These are phyloP conservation scores for Artemia sinica DNA, from an alignment of 2,888 invertebrate genomes.

Conservation along the genomic window DNA sequence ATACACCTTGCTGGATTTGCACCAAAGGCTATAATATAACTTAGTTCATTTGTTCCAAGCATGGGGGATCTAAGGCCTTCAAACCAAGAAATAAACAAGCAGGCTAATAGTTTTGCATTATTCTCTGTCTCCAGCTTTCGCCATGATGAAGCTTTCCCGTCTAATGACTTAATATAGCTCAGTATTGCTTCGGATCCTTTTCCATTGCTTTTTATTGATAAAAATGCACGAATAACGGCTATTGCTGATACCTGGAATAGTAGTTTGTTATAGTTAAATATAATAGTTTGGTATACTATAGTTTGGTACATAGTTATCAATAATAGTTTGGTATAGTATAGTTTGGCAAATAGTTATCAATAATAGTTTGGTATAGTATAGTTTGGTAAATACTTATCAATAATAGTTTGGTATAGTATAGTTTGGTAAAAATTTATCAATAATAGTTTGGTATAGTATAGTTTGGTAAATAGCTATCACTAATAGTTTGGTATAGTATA, in stretches of 20 bases:
- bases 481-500: too few species aligned
- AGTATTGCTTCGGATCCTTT: not conserved
- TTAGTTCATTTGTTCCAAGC: slow-evolving; percentile 5
- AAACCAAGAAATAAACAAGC: not conserved
- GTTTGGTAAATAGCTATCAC: too few species aligned
- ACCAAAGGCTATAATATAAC: not conserved
- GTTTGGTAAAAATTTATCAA: too few species aligned
- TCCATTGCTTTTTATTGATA: not conserved
- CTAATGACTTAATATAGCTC: not conserved
- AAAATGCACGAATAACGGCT: not conserved
- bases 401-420: too few species aligned
- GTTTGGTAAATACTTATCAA: too few species aligned
- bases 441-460: too few species aligned
- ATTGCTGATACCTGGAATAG: not conserved
- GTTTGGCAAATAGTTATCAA: too few species aligned
- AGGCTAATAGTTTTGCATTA: not conserved
- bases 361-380: too few species aligned
- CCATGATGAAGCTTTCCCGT: slow-evolving; percentile 2
- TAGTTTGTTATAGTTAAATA: not conserved
- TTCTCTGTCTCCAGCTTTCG: slow-evolving; percentile 4
- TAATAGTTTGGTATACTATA: too few species aligned
- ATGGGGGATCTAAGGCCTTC: not conserved
- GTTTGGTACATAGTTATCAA: too few species aligned
- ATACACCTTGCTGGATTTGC: not conserved
- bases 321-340: too few species aligned